Percentiles rank a stretch among this genome's conserved stretches.
Evolutionary conservation across 2,888 invertebrate genomes (phyloP).

Genomic region (Hylaea fasciaria): DNA sequence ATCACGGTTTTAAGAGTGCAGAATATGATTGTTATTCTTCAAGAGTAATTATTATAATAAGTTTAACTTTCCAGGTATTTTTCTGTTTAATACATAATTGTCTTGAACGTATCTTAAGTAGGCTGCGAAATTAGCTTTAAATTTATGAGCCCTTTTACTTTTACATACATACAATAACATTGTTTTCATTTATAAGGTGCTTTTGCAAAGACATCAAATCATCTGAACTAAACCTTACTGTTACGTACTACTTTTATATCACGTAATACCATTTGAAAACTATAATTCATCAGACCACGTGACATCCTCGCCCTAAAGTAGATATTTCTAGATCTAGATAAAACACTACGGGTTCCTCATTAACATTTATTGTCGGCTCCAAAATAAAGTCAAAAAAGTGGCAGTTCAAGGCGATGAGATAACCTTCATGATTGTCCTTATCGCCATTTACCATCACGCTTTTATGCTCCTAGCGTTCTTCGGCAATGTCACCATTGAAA

Average conservation of each 20-base stretch:
- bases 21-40: constrained; percentile 11
- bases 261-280: not conserved
- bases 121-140: constrained; percentile 1
- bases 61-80: constrained; percentile 33
- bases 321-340: constrained; percentile 57
- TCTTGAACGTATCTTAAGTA: constrained; percentile 7
- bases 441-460: constrained; percentile 62
- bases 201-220: too few species aligned
- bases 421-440: constrained; percentile 78
- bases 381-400: constrained; percentile 67
- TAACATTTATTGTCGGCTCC: constrained; percentile 66
- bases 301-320: constrained; percentile 28
- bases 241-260: too few species aligned
- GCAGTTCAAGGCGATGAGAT: constrained; percentile 77
- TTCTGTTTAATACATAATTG: not conserved
- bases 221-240: too few species aligned
- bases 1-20: constrained; percentile 7
- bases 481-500: constrained; percentile 60
- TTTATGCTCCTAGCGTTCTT: constrained; percentile 61
- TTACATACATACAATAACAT: too few species aligned
- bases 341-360: constrained; percentile 61
- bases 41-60: constrained; percentile 30
- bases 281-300: constrained; percentile 11
- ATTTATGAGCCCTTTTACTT: not conserved
- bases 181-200: too few species aligned